Percentiles rank a stretch among this genome's conserved stretches.
Conservation (phyloP, 2,797 vertebrate species). For the Sebastes goodei region DNA sequence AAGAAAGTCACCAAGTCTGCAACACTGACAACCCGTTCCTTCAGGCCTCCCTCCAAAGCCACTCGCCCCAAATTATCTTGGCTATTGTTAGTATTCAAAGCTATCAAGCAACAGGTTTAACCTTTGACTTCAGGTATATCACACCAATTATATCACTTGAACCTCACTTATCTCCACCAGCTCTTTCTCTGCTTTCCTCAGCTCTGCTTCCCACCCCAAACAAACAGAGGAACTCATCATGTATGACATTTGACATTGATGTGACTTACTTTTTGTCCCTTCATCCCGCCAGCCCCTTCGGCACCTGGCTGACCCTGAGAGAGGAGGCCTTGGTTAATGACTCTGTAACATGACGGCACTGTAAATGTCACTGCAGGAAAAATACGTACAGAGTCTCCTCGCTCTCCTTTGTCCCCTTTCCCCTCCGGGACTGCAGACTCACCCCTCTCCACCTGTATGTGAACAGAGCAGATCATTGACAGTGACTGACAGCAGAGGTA, state of each 20-base stretch:
- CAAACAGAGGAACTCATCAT: conserved; percentile 46
- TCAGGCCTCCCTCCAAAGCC: too few species aligned
- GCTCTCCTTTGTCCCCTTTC: conserved; percentile 86
- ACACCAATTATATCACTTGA: conserved; percentile 34
- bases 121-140: conserved; percentile 18
- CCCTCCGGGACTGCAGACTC: conserved; percentile 79
- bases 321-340: conserved; percentile 73
- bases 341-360: conserved; percentile 48
- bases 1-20: too few species aligned
- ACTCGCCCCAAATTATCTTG: too few species aligned
- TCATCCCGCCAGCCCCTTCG: conserved; percentile 72
- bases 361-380: conserved; percentile 65
- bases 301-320: conserved; percentile 83
- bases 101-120: conserved; percentile 5
- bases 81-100: too few species aligned
- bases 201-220: neutral
- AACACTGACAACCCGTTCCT: too few species aligned
- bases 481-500: conserved; percentile 61
- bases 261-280: conserved; percentile 88
- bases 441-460: conserved; percentile 80
- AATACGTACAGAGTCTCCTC: conserved; percentile 87
- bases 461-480: conserved; percentile 58
- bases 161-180: neutral
- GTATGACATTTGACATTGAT: conserved; percentile 67
- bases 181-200: neutral